Evolutionary conservation across 1,140 invertebrate genomes (phyloP).

Genomic region (Holotrichia oblita): DNA sequence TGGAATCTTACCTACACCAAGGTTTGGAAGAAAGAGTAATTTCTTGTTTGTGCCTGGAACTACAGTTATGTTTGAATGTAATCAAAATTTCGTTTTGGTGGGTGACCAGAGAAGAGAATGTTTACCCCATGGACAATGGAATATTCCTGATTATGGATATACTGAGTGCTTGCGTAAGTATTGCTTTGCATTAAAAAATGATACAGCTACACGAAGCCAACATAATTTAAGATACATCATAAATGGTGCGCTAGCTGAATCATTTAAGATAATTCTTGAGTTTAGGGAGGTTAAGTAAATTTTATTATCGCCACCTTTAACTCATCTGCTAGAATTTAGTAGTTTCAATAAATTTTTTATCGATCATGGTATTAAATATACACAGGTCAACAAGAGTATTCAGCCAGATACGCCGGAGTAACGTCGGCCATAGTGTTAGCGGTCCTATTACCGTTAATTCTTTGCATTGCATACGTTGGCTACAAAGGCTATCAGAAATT

Average conservation of each 20-base stretch:
- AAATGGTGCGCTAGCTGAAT: too few relatives aligned
- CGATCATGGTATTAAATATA: not conserved
- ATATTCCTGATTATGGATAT: conserved; percentile 82
- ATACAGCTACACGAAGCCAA: too few relatives aligned
- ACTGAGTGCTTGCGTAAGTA: conserved; percentile 91
- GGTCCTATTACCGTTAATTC: conserved; percentile 77
- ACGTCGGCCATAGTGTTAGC: conserved; percentile 79
- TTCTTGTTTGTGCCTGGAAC: conserved; percentile 90
- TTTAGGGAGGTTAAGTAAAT: too few relatives aligned
- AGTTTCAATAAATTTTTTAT: not conserved
- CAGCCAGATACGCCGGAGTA: conserved; percentile 74
- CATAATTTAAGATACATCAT: too few relatives aligned
- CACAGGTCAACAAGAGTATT: conserved; percentile 69
- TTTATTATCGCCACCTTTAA: too few relatives aligned
- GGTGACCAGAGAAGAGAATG: conserved; percentile 87
- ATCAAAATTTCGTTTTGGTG: conserved; percentile 85
- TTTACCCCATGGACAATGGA: conserved; percentile 80
- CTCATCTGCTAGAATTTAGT: too few relatives aligned
- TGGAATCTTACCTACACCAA: conserved; percentile 87
- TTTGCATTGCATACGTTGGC: conserved; percentile 74
- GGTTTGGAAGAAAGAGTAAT: conserved; percentile 89
- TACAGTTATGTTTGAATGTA: conserved; percentile 89
- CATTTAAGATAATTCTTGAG: too few relatives aligned
- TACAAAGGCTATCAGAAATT: conserved; percentile 70
- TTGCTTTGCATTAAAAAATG: conserved; percentile 33